phyloP scores from a whole-genome alignment of 2,888 invertebrate genomes.

The Polymixis flavicincta region DNA sequence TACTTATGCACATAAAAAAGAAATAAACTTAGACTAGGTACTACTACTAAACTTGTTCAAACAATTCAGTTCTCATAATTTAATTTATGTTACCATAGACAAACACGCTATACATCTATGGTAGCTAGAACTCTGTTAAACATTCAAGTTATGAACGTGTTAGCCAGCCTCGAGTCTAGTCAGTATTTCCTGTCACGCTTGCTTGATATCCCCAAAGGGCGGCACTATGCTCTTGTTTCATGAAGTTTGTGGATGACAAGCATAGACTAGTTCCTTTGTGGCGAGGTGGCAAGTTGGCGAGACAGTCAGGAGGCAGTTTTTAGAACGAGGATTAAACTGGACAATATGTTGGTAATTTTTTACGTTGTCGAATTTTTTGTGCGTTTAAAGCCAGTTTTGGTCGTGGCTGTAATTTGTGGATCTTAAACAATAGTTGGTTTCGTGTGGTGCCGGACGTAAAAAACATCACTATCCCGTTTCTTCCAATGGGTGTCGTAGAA shows the following conservation, averaged over 20 bases:
- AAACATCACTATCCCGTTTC: no score
- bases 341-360: neutral
- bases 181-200: slow-evolving; percentile 24
- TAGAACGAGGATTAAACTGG: neutral
- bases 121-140: neutral
- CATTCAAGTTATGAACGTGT: neutral
- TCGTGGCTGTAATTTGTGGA: no score
- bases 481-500: no score
- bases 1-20: no score
- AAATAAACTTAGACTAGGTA: no score
- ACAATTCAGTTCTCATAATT: neutral
- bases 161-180: slow-evolving; percentile 6
- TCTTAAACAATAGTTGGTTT: no score
- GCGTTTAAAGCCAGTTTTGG: neutral
- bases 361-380: neutral
- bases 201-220: slow-evolving; percentile 32
- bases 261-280: slow-evolving; percentile 14
- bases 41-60: no score
- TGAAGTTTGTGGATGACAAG: slow-evolving; percentile 10
- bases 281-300: no score
- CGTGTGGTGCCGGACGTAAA: no score
- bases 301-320: neutral
- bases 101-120: neutral
- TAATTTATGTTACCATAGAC: neutral
- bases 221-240: neutral